Evolutionary conservation across 2,797 vertebrate species (phyloP), one percentile per base, ranked within the genome.

Genomic region (Ficedula albicollis): DNA sequence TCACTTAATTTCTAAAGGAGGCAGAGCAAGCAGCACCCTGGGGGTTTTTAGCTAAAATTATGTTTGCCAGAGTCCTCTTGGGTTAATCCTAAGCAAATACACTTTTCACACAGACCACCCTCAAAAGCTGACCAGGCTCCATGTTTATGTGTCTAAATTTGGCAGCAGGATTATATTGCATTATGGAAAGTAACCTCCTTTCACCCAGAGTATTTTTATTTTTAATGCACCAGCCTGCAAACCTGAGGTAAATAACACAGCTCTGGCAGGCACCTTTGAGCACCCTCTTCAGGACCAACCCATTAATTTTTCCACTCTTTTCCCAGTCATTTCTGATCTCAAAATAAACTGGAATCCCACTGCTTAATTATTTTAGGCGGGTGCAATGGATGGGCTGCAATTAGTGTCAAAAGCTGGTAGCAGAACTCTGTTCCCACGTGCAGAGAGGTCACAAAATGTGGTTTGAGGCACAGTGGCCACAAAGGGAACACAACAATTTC

Each of bases 311-410:
- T 51, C 67, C 59, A 39, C 77, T 55, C 80, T 76, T 81, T 84
- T 48, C 83, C 74, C 93, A 66, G 22, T 93, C 39, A 91, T 95
- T 95, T 95, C 90, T 88, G 79, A 69, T 81, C 85, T 86, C 88
- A 90, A 85, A 95, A 96, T 96, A 96, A 81, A 80, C 76, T 70
- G 75, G 46, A 54, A 55, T 87, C 43, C 62, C 58, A 36, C 60
- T 73, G 84, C 66, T 86, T 82, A 18, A 91, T 95, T 95, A 97
- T 87, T 90, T 75, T 83, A 82, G 96, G 93, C 4, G 75, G 84
- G 73, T 75, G 44, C 92, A 56, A 9, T 15, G 51, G 62, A 48
- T 44, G 69, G 43, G 55, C 69, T 84, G 81, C 80, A 95, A 96
- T 97, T 96, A 88, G 48, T 15, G 81, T 89, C 46, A 15, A 58